A percentile compares a stretch with the other conserved stretches of the same genome.
Conservation (phyloP, 2,888 invertebrate species). For the Quadriops clusia region DNA sequence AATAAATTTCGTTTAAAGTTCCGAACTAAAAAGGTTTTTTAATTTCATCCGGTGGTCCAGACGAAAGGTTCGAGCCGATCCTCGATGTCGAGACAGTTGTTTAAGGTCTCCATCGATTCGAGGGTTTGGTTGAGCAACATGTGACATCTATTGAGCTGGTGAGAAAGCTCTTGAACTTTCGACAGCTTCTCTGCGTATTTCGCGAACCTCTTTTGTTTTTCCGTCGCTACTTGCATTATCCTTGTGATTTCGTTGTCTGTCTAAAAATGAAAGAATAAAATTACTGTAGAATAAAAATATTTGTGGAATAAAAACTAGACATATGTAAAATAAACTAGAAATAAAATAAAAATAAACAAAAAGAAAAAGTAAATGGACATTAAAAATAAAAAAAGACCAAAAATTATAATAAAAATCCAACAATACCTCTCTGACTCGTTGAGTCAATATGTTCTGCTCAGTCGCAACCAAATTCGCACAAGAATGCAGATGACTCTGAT, state of each 20-base stretch:
- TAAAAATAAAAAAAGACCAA: background rate
- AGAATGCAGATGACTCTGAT: slow-evolving; percentile 73
- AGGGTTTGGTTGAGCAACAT: slow-evolving; percentile 71
- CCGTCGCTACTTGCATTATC: slow-evolving; percentile 57
- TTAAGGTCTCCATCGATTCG: slow-evolving; percentile 75
- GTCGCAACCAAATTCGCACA: slow-evolving; percentile 71
- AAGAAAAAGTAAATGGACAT: slow-evolving; percentile 1
- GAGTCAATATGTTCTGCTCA: slow-evolving; percentile 64
- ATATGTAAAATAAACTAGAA: slow-evolving; percentile 6
- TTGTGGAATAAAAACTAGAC: background rate
- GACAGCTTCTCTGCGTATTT: slow-evolving; percentile 77
- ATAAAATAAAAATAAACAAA: background rate
- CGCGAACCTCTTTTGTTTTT: slow-evolving; percentile 73
- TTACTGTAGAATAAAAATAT: background rate
- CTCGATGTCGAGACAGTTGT: slow-evolving; percentile 67
- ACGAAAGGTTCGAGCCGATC: slow-evolving; percentile 80
- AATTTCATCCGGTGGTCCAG: slow-evolving; percentile 63
- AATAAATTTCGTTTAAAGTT: too few relatives aligned
- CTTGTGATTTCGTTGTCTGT: slow-evolving; percentile 60
- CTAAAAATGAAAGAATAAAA: slow-evolving; percentile 34
- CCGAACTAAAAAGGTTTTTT: slow-evolving; percentile 18
- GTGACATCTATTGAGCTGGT: slow-evolving; percentile 72
- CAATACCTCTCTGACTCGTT: slow-evolving; percentile 66
- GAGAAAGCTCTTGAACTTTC: slow-evolving; percentile 70
- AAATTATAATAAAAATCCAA: slow-evolving; percentile 8